Conservation (phyloP, 2,113 vertebrate genomes). For the Pleuronectes platessa region DNA sequence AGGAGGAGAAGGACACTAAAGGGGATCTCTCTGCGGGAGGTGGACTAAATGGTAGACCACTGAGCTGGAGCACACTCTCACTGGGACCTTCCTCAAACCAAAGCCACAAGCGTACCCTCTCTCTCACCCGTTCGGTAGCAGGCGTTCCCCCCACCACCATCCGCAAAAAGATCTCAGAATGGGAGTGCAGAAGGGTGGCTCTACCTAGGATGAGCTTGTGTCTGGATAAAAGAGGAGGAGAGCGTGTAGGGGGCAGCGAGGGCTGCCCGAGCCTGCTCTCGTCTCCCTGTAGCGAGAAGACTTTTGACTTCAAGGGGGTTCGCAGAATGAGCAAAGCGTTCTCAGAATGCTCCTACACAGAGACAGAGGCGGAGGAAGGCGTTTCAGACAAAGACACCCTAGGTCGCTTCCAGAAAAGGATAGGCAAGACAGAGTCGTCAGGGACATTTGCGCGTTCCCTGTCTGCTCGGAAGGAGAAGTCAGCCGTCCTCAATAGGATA, state of each 20-base stretch:
- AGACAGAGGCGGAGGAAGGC: slow-evolving; percentile 92
- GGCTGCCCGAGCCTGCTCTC: slow-evolving; percentile 91
- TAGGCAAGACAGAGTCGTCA: slow-evolving; percentile 83
- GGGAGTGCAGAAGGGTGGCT: slow-evolving; percentile 90
- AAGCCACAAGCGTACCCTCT: slow-evolving; percentile 82
- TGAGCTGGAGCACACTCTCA: slow-evolving; percentile 87
- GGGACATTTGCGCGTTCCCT: slow-evolving; percentile 84
- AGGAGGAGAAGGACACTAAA: slow-evolving; percentile 67
- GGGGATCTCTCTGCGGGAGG: slow-evolving; percentile 73
- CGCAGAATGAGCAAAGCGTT: slow-evolving; percentile 97
- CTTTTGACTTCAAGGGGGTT: slow-evolving; percentile 93
- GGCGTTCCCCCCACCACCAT: slow-evolving; percentile 86
- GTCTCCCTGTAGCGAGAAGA: slow-evolving; percentile 94
- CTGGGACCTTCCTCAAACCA: slow-evolving; percentile 81
- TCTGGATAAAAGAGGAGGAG: slow-evolving; percentile 87
- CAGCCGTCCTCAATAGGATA: slow-evolving; percentile 95
- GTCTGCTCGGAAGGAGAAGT: slow-evolving; percentile 89
- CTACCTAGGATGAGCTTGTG: slow-evolving; percentile 89
- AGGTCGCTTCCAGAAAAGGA: slow-evolving; percentile 88
- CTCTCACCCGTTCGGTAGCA: slow-evolving; percentile 81
- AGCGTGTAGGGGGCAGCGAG: slow-evolving; percentile 88
- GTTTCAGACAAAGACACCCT: slow-evolving; percentile 86
- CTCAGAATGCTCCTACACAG: slow-evolving; percentile 95
- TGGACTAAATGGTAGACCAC: slow-evolving; percentile 78
- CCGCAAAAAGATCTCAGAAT: slow-evolving; percentile 96